Percentiles rank a stretch among this genome's conserved stretches.
phyloP scores from a whole-genome alignment of 2,113 vertebrate species.

The Polypterus senegalus region DNA sequence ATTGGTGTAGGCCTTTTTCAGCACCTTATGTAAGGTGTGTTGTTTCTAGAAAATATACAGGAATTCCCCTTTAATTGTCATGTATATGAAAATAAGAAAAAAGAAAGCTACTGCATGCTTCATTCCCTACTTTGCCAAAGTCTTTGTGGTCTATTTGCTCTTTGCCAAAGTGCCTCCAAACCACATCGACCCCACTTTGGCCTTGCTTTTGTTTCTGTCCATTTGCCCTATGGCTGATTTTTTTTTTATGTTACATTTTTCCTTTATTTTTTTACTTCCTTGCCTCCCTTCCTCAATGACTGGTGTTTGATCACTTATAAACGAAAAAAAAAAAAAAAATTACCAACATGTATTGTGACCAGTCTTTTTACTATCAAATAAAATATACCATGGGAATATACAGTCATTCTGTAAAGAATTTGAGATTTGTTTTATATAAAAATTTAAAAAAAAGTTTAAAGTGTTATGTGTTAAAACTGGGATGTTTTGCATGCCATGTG shows the following conservation, averaged over 20 bases:
- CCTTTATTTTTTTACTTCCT: constrained; percentile 24
- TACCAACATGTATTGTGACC: neutral
- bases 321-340: constrained; percentile 18
- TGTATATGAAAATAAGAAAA: neutral
- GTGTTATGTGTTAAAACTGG: constrained; percentile 12
- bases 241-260: constrained; percentile 27
- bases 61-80: neutral
- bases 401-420: constrained; percentile 5
- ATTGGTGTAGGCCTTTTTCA: constrained; percentile 36
- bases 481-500: constrained; percentile 68
- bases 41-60: constrained; percentile 30
- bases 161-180: constrained; percentile 47
- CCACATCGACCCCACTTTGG: constrained; percentile 43
- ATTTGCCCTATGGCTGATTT: constrained; percentile 22
- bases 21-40: constrained; percentile 23
- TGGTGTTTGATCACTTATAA: constrained; percentile 1
- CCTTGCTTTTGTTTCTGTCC: constrained; percentile 48
- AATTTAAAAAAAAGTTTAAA: constrained; percentile 33
- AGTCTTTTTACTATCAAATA: constrained; percentile 1
- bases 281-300: constrained; percentile 16
- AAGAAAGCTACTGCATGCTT: neutral
- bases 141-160: constrained; percentile 40
- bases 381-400: constrained; percentile 5
- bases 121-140: constrained; percentile 21
- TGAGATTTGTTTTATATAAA: constrained; percentile 53